Base-by-base conservation (phyloP, 1,140 invertebrate genomes). In the Drosophila fuyamai region DNA sequence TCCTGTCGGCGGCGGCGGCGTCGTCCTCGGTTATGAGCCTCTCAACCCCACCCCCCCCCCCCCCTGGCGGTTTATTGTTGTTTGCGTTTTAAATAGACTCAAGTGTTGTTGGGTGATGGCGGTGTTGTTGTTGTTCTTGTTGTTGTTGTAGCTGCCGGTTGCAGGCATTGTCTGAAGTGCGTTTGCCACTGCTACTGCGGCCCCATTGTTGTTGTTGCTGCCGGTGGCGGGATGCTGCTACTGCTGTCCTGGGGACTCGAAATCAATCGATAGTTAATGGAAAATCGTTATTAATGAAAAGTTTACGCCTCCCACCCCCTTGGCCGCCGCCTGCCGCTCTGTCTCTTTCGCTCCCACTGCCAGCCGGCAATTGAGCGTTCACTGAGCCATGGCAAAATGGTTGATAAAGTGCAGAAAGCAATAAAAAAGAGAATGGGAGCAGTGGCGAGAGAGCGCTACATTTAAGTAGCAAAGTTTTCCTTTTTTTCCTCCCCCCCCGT, bases 281-380 rank as follows among this genome's bases (percentile, higher is more conserved):
- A 92, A 92, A 92, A 92, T 92, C 90, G 90, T 92, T 92, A 92
- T 92, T 92, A 92, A 92, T 92, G 90, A 92, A 91, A 92, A 91
- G 50, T 91, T 92, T 83, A 76, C 79, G 44, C 14, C 58, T 18
- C 8, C 27, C 16, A 16, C 32, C 46, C 8, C 29, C 13, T 18
- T 35, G 6, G 6, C 29, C 29, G 0, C 12, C 54, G 9, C 35
- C 12, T 38, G 9, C 36, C 10, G 2, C 2, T 13, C 50, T 36
- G 16, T 53, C 16, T 12, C 55, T 16, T 36, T 36, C 18, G 16
- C 72, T 29, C 60, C 13, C 61, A 36, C 10, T 3, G 67, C 18
- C 35, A 57, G 58, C 12, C 77, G 54, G 73, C 84, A 80, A 89
- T 89, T 79, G 84, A 89, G 74, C 84, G 74, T 74, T 86, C 84